Conservation (phyloP, 2,113 vertebrate species). For the Tinamus guttatus region DNA sequence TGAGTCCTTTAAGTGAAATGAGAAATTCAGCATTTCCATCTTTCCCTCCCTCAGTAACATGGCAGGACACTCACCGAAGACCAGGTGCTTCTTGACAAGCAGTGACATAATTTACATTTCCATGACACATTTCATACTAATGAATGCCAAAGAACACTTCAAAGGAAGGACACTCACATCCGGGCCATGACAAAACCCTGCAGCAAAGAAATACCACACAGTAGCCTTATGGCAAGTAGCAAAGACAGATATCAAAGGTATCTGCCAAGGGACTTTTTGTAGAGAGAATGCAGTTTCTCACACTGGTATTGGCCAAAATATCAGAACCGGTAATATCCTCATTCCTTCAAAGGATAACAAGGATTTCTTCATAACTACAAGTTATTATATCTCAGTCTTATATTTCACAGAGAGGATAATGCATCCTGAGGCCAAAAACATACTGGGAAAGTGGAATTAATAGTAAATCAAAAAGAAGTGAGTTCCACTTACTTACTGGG, state of each 20-base stretch:
- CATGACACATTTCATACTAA: conserved; percentile 1
- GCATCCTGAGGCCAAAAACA: not conserved
- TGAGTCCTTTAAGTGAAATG: not conserved
- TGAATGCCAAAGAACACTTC: conserved; percentile 22
- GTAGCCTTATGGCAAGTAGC: not conserved
- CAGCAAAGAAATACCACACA: not conserved
- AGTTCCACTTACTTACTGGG: conserved; percentile 5
- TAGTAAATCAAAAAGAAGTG: conserved; percentile 25
- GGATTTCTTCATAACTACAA: not conserved
- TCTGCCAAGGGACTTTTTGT: not conserved
- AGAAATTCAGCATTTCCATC: not conserved
- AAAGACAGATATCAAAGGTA: not conserved
- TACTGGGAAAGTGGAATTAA: not conserved
- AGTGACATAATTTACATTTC: conserved; percentile 26
- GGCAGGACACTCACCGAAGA: not conserved
- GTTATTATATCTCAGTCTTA: not conserved
- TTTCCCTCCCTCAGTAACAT: not conserved
- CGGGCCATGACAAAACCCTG: not conserved
- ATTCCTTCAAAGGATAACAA: not conserved
- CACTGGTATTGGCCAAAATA: not conserved
- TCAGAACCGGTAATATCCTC: not conserved
- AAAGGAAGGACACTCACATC: not conserved
- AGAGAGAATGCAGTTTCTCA: not conserved
- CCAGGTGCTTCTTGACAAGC: not conserved
- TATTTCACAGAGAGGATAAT: not conserved